phyloP scores from a whole-genome alignment of 2,888 invertebrate species.

The Acronicta psi region DNA sequence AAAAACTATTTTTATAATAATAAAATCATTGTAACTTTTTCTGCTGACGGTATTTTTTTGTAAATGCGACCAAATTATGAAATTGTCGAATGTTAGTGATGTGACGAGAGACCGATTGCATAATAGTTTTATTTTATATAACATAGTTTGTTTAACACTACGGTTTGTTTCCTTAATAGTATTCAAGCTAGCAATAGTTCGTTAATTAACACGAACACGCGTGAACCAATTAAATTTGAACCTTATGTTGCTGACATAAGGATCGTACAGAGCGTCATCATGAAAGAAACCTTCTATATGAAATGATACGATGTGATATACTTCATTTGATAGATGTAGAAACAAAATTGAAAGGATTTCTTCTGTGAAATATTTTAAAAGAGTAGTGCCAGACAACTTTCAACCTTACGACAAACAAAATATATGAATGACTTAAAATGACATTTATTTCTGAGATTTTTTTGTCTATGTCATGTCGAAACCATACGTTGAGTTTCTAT shows the following conservation, averaged over 20 bases:
- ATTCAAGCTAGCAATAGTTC: constrained; percentile 26
- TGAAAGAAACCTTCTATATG: too few relatives aligned
- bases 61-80: constrained; percentile 49
- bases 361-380: constrained; percentile 5
- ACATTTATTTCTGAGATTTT: too few relatives aligned
- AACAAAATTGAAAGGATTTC: constrained; percentile 10
- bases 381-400: too few relatives aligned
- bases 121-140: constrained; percentile 41
- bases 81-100: constrained; percentile 44
- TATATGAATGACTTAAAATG: too few relatives aligned
- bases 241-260: too few relatives aligned
- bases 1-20: constrained; percentile 16
- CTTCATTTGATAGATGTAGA: constrained; percentile 2
- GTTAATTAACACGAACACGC: too few relatives aligned
- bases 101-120: constrained; percentile 51
- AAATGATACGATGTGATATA: constrained; percentile 19
- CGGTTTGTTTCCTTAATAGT: constrained; percentile 13
- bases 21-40: constrained; percentile 28
- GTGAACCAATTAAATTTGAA: too few relatives aligned
- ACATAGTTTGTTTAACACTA: constrained; percentile 11
- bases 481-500: too few relatives aligned
- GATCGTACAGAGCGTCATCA: too few relatives aligned
- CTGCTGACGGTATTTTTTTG: constrained; percentile 55
- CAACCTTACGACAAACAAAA: too few relatives aligned
- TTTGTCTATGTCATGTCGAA: too few relatives aligned